Percentiles rank a stretch among this genome's conserved stretches.
Conservation (phyloP, 2,113 vertebrate species). For the Crypturellus undulatus region DNA sequence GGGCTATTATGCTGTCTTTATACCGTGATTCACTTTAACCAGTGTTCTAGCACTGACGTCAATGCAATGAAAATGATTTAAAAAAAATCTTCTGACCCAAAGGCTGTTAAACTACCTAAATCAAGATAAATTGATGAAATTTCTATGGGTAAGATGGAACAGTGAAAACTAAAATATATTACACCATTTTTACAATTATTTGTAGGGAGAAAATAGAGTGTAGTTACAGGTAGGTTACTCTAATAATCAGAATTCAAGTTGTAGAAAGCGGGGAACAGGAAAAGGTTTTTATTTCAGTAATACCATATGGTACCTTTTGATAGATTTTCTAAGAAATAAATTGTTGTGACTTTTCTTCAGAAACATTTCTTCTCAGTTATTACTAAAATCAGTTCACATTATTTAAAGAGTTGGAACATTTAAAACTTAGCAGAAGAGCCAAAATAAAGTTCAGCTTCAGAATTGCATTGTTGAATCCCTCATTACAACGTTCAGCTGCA, state of each 20-base stretch:
- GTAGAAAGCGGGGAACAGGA: neutral
- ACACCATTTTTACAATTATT: neutral
- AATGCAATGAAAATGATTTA: neutral
- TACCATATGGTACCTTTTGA: neutral
- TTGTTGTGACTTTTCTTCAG: neutral
- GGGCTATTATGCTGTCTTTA: neutral
- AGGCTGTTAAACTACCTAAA: neutral
- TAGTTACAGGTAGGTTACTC: neutral
- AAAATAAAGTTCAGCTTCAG: neutral
- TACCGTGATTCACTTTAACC: constrained; percentile 27
- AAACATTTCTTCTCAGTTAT: neutral
- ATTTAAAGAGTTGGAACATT: neutral
- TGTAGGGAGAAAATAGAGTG: neutral
- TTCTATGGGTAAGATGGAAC: neutral
- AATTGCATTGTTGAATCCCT: neutral
- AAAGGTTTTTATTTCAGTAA: neutral
- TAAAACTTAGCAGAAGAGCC: neutral
- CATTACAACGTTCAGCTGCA: neutral
- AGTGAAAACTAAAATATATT: neutral
- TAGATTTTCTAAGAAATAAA: neutral
- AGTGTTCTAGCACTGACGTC: neutral
- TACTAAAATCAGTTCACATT: neutral
- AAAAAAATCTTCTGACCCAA: neutral
- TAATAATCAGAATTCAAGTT: neutral
- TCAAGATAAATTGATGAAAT: neutral